A percentile compares a stretch with the other conserved stretches of the same genome.
Conservation (phyloP, 2,888 invertebrate genomes). For the Caenorhabditis sp. region DNA sequence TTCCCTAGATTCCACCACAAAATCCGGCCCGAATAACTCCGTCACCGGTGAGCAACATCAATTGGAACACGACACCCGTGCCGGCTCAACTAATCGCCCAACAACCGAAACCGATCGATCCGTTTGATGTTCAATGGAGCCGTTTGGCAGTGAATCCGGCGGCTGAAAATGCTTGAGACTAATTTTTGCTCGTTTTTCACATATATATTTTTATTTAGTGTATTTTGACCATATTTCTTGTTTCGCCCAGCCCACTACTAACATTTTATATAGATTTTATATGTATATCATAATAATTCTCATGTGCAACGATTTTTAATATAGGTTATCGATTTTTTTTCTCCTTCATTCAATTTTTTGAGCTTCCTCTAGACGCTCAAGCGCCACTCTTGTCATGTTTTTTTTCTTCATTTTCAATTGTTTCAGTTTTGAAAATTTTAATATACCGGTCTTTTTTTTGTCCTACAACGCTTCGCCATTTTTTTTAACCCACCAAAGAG, state of each 20-base stretch:
- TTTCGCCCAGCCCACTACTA: not conserved
- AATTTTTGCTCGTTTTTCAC: not conserved
- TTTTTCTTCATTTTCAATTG: not conserved
- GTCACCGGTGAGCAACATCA: constrained; percentile 14
- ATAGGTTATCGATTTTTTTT: not conserved
- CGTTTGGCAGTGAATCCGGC: constrained; percentile 6
- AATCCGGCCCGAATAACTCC: constrained; percentile 22
- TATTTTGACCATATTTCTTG: not conserved
- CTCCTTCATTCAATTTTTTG: no score
- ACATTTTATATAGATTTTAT: not conserved
- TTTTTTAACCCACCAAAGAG: not conserved
- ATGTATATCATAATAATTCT: not conserved
- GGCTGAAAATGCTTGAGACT: not conserved
- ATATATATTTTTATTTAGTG: not conserved
- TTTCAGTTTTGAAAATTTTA: not conserved
- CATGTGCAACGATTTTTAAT: not conserved
- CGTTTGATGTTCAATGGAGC: constrained; percentile 69
- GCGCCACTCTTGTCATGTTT: not conserved
- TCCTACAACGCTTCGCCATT: not conserved
- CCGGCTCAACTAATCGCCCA: constrained; percentile 13
- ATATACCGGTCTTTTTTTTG: not conserved
- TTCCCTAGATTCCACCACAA: not conserved
- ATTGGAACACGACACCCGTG: constrained; percentile 40
- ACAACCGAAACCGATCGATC: constrained; percentile 50
- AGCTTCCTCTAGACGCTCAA: not conserved